A percentile compares a stretch with the other conserved stretches of the same genome.
Conservation (phyloP, 2,113 vertebrate species). For the Scortum barcoo region DNA sequence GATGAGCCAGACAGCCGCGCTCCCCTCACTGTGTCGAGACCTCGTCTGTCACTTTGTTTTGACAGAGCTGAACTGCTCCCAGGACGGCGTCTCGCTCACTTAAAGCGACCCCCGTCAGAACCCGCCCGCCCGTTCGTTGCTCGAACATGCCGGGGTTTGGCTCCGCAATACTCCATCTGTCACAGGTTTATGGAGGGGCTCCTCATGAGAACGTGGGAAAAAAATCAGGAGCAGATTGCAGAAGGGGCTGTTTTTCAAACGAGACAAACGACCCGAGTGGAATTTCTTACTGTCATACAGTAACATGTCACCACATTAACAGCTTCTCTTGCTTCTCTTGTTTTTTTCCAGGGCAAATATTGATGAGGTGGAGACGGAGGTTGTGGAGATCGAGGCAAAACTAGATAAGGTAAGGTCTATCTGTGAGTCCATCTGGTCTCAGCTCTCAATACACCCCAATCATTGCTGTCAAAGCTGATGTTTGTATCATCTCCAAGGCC, state of each 20-base stretch:
- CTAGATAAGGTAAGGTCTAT: conserved; percentile 93
- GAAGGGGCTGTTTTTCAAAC: conserved; percentile 4
- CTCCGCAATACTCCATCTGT: conserved; percentile 22
- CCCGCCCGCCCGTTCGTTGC: conserved; percentile 6
- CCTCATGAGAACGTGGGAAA: conserved; percentile 43
- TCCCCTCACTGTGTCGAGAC: conserved; percentile 19
- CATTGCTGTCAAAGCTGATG: not conserved
- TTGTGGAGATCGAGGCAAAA: conserved; percentile 97
- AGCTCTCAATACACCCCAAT: not conserved
- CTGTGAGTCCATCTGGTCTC: not conserved
- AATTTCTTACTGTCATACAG: not conserved
- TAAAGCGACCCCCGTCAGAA: conserved; percentile 25
- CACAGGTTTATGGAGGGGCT: conserved; percentile 42
- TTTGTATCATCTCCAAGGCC: not conserved
- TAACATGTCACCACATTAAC: conserved; percentile 17
- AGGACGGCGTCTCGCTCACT: conserved; percentile 42
- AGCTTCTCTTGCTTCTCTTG: conserved; percentile 39
- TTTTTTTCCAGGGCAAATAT: conserved; percentile 91
- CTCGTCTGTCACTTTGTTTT: conserved; percentile 64
- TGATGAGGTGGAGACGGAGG: conserved; percentile 97
- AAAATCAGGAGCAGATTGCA: conserved; percentile 21
- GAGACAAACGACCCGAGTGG: conserved; percentile 1
- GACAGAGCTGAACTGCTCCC: conserved; percentile 63
- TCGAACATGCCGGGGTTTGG: conserved; percentile 38
- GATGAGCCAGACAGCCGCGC: conserved; percentile 22